These are phyloP conservation scores for Ctenopoma multispine DNA, from an alignment of 2,797 vertebrate species.

Conservation along the genomic window DNA sequence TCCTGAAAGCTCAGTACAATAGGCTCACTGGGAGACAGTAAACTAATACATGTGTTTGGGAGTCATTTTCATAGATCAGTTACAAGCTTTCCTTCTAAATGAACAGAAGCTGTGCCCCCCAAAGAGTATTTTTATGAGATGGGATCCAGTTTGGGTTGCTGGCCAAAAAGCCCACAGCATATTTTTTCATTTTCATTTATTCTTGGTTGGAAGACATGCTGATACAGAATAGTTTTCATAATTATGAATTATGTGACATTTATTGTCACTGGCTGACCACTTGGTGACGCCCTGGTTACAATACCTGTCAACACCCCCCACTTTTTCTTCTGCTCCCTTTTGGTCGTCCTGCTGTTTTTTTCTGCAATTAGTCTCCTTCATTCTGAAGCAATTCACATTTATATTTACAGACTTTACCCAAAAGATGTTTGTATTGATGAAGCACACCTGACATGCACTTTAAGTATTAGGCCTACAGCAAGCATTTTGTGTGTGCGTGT, in stretches of 20 bases:
- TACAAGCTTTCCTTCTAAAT: slow-evolving; percentile 1
- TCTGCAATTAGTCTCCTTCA: slow-evolving; percentile 38
- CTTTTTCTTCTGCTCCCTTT: neutral
- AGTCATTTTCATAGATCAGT: too few species aligned
- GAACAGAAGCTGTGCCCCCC: neutral
- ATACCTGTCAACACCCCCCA: slow-evolving; percentile 13
- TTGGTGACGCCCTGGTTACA: slow-evolving; percentile 30
- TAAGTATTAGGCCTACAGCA: slow-evolving; percentile 30
- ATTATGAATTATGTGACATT: neutral
- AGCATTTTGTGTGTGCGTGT: slow-evolving; percentile 12
- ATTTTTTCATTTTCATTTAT: slow-evolving; percentile 1
- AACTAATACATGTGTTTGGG: neutral
- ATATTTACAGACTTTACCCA: slow-evolving; percentile 34
- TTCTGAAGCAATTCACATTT: slow-evolving; percentile 40
- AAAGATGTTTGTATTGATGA: slow-evolving; percentile 57
- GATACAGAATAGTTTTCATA: slow-evolving; percentile 1
- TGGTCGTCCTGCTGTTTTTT: slow-evolving; percentile 10
- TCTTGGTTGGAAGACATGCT: neutral
- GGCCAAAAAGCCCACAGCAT: neutral
- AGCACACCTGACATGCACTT: slow-evolving; percentile 41
- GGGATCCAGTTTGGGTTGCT: neutral
- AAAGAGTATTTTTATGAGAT: neutral
- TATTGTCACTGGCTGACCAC: slow-evolving; percentile 17
- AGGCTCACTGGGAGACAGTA: too few species aligned
- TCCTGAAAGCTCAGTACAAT: too few species aligned